These are phyloP conservation scores for Botia kubotai DNA, from an alignment of 2,797 vertebrate genomes.

Conservation along the genomic window DNA sequence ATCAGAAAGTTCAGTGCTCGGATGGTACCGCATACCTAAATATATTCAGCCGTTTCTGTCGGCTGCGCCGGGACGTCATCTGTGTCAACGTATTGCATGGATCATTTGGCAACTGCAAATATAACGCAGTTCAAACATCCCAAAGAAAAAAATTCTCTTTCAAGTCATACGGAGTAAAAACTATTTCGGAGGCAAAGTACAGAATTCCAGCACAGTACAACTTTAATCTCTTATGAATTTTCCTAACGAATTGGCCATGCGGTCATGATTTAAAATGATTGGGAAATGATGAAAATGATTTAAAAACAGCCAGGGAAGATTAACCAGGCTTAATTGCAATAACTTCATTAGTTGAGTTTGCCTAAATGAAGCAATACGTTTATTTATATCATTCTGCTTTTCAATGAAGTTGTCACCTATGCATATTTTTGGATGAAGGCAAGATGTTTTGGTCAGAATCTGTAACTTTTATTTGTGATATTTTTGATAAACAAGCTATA, in stretches of 20 bases:
- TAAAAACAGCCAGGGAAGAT: conserved; percentile 15
- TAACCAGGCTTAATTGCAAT: not conserved
- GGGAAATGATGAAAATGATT: no score
- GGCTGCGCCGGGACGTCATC: not conserved
- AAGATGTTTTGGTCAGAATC: not conserved
- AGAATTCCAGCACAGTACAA: not conserved
- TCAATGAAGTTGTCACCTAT: not conserved
- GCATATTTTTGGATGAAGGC: not conserved
- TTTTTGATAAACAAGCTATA: not conserved
- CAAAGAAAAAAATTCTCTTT: not conserved
- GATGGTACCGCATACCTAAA: conserved; percentile 17
- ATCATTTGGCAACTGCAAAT: conserved; percentile 25
- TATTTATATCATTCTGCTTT: not conserved
- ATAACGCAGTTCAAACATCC: not conserved
- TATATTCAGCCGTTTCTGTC: conserved; percentile 24
- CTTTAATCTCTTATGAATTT: conserved; percentile 19
- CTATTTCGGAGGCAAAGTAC: not conserved
- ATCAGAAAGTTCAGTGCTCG: not conserved
- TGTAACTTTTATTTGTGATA: not conserved
- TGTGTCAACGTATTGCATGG: conserved; percentile 23
- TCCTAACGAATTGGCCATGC: conserved; percentile 9
- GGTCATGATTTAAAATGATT: conserved; percentile 1
- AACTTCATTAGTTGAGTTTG: not conserved
- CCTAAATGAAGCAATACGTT: not conserved
- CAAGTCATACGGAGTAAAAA: not conserved